Evolutionary conservation across 30 jellyfish, hydroid and myxozoan species (phyloP), one percentile per base, ranked within the genome.

Genomic region (Rhopilema esculentum): DNA sequence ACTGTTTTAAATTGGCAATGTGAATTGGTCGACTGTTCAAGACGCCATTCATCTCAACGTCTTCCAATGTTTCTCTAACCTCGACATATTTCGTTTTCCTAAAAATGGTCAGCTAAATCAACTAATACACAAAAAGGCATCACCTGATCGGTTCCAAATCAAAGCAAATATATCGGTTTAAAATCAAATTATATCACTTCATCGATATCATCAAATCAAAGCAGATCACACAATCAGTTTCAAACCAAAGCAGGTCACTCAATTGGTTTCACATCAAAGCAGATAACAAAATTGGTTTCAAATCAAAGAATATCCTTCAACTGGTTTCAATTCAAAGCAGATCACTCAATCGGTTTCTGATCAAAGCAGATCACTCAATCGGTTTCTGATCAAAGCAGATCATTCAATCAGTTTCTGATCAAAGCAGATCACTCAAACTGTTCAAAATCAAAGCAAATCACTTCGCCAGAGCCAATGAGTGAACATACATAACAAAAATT

Each of bases 21-120:
- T 75, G 94, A 21, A 95, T 90, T 20, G 97, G 97, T 69, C 92
- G 78, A 16, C 96, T 82, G 27, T 83, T 82, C 65, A 78, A 63
- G 21, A 77, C 70, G 8, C 91, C 96, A 49, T 81, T 88, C 95
- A 95, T 57, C 52, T 87, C 92, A 15, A 91, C 75, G 27, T 95
- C 98, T 17, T 95, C 99, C 21, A 73, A 17, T 2, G 87, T 76
- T 18, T 84, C 91, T 29, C 64, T 84, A 2, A 90, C 97, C 72
- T 95, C 96, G 4, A 65, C 82, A 77, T 95, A 95, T 69, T 69
- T 81, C 62, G 75, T n/a, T 68, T 80, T 80, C 75, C 96, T 87
- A 40, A 26, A 31, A 0, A 80, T 4, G 52, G 22, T 28, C 7
- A 22, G 21, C 22, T 8, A 28, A 28, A 25, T 19, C 40, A 20